Base-by-base conservation (phyloP, 1,140 invertebrate genomes). In the Hycleus cichorii region DNA sequence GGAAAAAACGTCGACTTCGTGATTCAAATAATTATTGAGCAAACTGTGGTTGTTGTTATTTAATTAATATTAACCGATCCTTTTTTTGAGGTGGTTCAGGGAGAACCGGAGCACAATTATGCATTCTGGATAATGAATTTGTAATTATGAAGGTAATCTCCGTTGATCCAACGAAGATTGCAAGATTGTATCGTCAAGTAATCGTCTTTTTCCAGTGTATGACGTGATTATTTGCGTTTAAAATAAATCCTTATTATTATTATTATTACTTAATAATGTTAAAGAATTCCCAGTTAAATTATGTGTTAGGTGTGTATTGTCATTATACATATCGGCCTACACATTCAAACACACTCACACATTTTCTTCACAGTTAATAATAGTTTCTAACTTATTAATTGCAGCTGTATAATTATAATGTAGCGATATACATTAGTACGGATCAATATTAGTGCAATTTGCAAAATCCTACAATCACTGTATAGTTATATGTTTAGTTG, bases 291-390 rank as follows among this genome's bases (percentile, higher is more conserved):
- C 25, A 4, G 39, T 25, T 12, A 50, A 50, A 50, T 39, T 44
- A 26, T 32, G n/a, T 25, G 43, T 26, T 52, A 52, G 50, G 50
- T 52, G 50, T 52, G 50, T 52, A 52, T 40, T 52, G 50, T 52
- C 50, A 44, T 52, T 50, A 39, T 39, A 50, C 7, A 7, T 18
- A 18, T 18, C 32, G 7, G 39, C 32, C 32, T 32, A 32, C 32
- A 32, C 32, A 32, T 7, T 5, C 32, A 32, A 4, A 32, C 18
- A 18, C 38, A 11, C 49, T 18, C 49, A 25, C 49, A 26, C 50
- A 39, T 44, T 44, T 47, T 52, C 32, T 27, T 52, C 50, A 52
- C 45, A 52, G 40, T 52, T 52, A 52, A 44, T 52, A 52, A 52
- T 52, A 52, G 24, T 39, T 44, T 18, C 8, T 40, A 40, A 50